Percentiles rank a stretch among this genome's conserved stretches.
phyloP scores from a whole-genome alignment of 2,888 invertebrate genomes.

The Conchocele bisecta region DNA sequence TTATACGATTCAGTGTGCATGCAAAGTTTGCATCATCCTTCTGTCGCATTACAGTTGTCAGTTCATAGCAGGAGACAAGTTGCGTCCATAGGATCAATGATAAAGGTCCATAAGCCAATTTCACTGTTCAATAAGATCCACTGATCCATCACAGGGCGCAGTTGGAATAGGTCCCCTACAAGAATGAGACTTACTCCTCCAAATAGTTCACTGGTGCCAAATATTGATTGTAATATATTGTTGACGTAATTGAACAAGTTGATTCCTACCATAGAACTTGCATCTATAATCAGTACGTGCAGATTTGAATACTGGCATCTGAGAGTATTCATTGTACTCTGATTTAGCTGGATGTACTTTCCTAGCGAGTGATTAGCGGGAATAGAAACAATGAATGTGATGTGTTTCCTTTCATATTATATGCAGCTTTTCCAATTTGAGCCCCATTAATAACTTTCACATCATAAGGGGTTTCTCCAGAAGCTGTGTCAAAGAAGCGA shows the following conservation, averaged over 20 bases:
- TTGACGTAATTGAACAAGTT: slow-evolving; percentile 33
- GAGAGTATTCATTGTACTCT: slow-evolving; percentile 22
- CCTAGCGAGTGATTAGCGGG: slow-evolving; percentile 15
- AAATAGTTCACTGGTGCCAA: too few relatives aligned
- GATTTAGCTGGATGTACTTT: too few relatives aligned
- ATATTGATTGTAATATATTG: too few relatives aligned
- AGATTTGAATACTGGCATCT: slow-evolving; percentile 9
- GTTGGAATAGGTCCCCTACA: too few relatives aligned
- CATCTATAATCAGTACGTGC: slow-evolving; percentile 35
- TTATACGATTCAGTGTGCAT: slow-evolving; percentile 8
- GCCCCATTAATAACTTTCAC: slow-evolving; percentile 24
- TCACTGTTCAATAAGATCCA: too few relatives aligned
- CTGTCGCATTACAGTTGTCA: slow-evolving; percentile 24
- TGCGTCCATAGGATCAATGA: too few relatives aligned
- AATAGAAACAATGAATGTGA: slow-evolving; percentile 21
- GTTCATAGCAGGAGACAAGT: too few relatives aligned
- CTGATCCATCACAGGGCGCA: too few relatives aligned
- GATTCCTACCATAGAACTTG: too few relatives aligned
- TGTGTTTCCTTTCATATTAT: slow-evolving; percentile 18
- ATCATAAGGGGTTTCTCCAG: slow-evolving; percentile 26
- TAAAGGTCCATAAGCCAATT: too few relatives aligned
- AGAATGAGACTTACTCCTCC: too few relatives aligned
- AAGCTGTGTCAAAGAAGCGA: slow-evolving; percentile 4
- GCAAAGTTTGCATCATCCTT: slow-evolving; percentile 22
- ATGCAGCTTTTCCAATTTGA: slow-evolving; percentile 30